Evolutionary conservation across 2,888 invertebrate genomes (phyloP).

Genomic region (Conchocele bisecta): DNA sequence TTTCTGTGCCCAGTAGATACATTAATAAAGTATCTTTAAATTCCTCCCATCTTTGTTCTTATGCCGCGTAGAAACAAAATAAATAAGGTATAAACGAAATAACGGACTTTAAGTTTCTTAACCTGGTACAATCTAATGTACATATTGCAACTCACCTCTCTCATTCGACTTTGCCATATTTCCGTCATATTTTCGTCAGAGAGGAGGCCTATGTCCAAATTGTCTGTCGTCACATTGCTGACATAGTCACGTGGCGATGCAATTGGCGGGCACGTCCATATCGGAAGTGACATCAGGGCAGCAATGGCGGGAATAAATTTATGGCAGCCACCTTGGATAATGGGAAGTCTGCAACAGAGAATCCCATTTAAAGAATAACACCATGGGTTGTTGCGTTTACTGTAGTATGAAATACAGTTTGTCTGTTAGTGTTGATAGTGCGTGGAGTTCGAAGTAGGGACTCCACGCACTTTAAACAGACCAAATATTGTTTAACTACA

Average conservation of each 20-base stretch:
- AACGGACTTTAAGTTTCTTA: no score
- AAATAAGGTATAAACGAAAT: no score
- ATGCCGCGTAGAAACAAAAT: no score
- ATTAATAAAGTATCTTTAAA: no score
- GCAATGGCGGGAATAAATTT: conserved; percentile 74
- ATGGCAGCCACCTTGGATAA: conserved; percentile 76
- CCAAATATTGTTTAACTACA: no score
- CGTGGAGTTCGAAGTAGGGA: no score
- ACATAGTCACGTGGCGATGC: background rate
- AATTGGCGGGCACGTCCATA: conserved; percentile 68
- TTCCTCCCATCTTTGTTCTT: no score
- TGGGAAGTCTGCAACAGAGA: conserved; percentile 64
- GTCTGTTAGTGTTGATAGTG: no score
- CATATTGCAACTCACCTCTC: conserved; percentile 71
- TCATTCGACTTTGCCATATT: conserved; percentile 66
- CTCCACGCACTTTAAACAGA: no score
- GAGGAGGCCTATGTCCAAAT: background rate
- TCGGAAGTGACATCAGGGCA: conserved; percentile 69
- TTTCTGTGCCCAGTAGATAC: no score
- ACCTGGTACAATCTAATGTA: no score
- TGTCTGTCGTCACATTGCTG: background rate
- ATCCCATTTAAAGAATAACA: background rate
- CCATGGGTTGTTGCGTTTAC: background rate
- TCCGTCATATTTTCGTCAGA: conserved; percentile 36
- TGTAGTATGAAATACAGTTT: background rate